phyloP scores from a whole-genome alignment of 2,797 vertebrate genomes.

The Allobates femoralis region DNA sequence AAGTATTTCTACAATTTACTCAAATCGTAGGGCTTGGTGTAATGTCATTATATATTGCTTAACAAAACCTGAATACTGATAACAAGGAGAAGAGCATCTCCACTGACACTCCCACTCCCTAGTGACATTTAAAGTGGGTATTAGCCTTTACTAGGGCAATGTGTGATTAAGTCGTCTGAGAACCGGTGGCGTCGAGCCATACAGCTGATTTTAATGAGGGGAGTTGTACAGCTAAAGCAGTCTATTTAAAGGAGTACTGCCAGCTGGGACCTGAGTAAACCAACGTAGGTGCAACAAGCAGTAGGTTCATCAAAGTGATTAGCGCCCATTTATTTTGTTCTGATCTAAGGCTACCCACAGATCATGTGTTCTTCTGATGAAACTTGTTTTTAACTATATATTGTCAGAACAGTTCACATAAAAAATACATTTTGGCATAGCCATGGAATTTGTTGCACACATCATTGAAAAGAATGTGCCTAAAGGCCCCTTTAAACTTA shows the following conservation, averaged over 20 bases:
- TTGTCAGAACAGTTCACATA: no score
- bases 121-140: constrained; percentile 67
- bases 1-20: not conserved
- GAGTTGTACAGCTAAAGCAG: constrained; percentile 38
- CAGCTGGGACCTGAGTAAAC: constrained; percentile 48
- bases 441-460: not conserved
- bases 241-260: constrained; percentile 51
- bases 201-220: constrained; percentile 54
- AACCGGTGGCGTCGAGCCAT: constrained; percentile 65
- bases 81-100: constrained; percentile 3
- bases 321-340: constrained; percentile 10
- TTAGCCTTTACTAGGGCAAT: constrained; percentile 66
- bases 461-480: no score
- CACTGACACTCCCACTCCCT: constrained; percentile 55
- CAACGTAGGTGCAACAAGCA: constrained; percentile 34
- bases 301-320: constrained; percentile 35
- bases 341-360: not conserved
- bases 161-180: constrained; percentile 72
- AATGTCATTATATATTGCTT: not conserved
- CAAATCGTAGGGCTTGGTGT: not conserved
- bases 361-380: constrained; percentile 11
- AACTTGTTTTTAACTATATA: not conserved
- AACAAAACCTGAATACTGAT: not conserved
- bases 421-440: not conserved
- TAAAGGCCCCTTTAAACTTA: no score